Conservation (phyloP, 2,888 invertebrate genomes). For the Meiosimyza decipiens region DNA sequence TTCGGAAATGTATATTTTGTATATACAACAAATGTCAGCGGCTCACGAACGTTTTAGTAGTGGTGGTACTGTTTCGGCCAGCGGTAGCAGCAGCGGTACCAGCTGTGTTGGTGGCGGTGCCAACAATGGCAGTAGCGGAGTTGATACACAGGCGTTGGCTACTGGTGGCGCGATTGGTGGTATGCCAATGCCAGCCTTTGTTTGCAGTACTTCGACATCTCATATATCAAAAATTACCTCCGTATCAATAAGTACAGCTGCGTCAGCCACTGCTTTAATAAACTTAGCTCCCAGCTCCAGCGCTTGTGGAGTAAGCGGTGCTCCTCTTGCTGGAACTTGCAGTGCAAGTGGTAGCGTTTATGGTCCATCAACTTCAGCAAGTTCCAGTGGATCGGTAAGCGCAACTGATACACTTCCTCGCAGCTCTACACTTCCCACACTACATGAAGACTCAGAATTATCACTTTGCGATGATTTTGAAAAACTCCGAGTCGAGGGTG, state of each 20-base stretch:
- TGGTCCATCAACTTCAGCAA: conserved; percentile 66
- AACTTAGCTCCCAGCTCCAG: conserved; percentile 44
- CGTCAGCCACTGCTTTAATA: conserved; percentile 44
- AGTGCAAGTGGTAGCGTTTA: conserved; percentile 66
- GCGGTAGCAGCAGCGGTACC: conserved; percentile 52
- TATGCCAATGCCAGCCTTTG: conserved; percentile 43
- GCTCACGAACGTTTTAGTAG: conserved; percentile 67
- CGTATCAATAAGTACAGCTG: conserved; percentile 43
- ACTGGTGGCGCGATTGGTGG: conserved; percentile 42
- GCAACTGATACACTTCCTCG: conserved; percentile 68
- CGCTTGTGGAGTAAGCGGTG: conserved; percentile 39
- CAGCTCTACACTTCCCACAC: conserved; percentile 77
- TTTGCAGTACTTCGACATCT: conserved; percentile 42
- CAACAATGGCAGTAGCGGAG: conserved; percentile 53
- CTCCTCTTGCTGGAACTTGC: conserved; percentile 56
- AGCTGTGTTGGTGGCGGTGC: conserved; percentile 48
- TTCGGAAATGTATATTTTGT: conserved; percentile 90
- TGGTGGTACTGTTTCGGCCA: conserved; percentile 48
- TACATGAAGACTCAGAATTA: conserved; percentile 88
- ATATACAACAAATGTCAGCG: conserved; percentile 76
- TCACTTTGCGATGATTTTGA: conserved; percentile 66
- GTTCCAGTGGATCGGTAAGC: conserved; percentile 66
- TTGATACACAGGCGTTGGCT: conserved; percentile 43
- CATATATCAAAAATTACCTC: too few relatives aligned
- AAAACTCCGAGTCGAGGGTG: conserved; percentile 59